Conservation (phyloP, 1,140 invertebrate species). For the Ditylenchus dipsaci region DNA sequence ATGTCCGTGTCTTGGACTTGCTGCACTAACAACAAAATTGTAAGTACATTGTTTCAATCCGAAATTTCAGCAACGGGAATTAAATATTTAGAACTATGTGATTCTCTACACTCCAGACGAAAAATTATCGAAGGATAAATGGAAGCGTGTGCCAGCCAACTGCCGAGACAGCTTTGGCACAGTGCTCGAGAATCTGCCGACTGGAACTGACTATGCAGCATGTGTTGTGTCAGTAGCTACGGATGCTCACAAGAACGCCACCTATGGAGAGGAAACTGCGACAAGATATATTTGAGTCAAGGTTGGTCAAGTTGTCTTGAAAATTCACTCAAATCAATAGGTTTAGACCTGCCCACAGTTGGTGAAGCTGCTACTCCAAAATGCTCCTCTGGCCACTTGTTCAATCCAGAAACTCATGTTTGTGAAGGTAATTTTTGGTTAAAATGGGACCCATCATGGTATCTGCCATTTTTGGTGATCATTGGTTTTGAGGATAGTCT, state of each 20-base stretch:
- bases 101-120: slow-evolving; percentile 49
- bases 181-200: slow-evolving; percentile 35
- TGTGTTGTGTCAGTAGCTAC: slow-evolving; percentile 38
- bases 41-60: not conserved
- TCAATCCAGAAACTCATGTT: slow-evolving; percentile 28
- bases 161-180: slow-evolving; percentile 49
- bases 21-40: slow-evolving; percentile 48
- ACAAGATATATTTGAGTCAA: slow-evolving; percentile 26
- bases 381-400: slow-evolving; percentile 35
- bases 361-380: slow-evolving; percentile 16
- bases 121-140: slow-evolving; percentile 38
- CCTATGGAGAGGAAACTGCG: slow-evolving; percentile 42
- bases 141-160: slow-evolving; percentile 32
- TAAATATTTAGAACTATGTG: slow-evolving; percentile 34
- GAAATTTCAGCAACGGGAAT: not conserved
- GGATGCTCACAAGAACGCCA: slow-evolving; percentile 27
- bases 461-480: too few relatives aligned
- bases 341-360: slow-evolving; percentile 17
- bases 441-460: not conserved
- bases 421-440: slow-evolving; percentile 25
- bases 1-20: slow-evolving; percentile 50
- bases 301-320: not conserved
- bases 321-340: not conserved
- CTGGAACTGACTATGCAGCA: slow-evolving; percentile 44
- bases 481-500: too few relatives aligned